Conservation (phyloP, 1,140 invertebrate genomes). For the Tenebrio molitor region DNA sequence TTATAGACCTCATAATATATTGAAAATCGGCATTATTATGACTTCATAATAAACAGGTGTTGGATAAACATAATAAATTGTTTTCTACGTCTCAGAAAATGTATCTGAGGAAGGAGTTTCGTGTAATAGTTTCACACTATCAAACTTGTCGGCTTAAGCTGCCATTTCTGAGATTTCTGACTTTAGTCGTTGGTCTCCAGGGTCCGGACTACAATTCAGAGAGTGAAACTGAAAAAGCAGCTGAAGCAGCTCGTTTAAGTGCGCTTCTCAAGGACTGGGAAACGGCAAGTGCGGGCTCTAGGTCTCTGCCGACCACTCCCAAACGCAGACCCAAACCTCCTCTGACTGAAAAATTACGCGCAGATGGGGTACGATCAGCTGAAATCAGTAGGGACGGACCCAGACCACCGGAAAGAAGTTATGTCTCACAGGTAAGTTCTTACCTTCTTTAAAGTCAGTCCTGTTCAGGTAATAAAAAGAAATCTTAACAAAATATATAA, state of each 20-base stretch:
- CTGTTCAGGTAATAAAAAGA: too few relatives aligned
- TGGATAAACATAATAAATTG: too few relatives aligned
- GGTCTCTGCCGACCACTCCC: conserved; percentile 60
- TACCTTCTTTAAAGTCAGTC: too few relatives aligned
- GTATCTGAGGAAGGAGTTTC: too few relatives aligned
- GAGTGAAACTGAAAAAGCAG: conserved; percentile 74
- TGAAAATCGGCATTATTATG: too few relatives aligned
- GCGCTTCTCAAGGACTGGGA: conserved; percentile 75
- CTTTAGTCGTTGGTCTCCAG: conserved; percentile 64
- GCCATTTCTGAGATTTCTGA: not conserved
- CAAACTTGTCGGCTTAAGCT: not conserved
- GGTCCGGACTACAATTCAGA: conserved; percentile 81
- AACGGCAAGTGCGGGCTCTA: conserved; percentile 68
- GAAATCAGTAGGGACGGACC: conserved; percentile 45
- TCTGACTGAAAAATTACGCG: conserved; percentile 11
- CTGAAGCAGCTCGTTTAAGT: conserved; percentile 72
- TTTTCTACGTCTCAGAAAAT: too few relatives aligned
- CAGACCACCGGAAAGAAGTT: conserved; percentile 43
- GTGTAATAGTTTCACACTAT: too few relatives aligned
- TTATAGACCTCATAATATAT: too few relatives aligned
- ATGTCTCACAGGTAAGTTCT: conserved; percentile 55
- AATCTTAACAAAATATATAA: too few relatives aligned
- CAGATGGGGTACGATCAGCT: conserved; percentile 38
- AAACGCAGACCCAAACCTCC: conserved; percentile 39
- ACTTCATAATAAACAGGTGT: too few relatives aligned